Percentiles rank a stretch among this genome's conserved stretches.
Conservation (phyloP, 2,888 invertebrate species). For the Napeogenes inachia region DNA sequence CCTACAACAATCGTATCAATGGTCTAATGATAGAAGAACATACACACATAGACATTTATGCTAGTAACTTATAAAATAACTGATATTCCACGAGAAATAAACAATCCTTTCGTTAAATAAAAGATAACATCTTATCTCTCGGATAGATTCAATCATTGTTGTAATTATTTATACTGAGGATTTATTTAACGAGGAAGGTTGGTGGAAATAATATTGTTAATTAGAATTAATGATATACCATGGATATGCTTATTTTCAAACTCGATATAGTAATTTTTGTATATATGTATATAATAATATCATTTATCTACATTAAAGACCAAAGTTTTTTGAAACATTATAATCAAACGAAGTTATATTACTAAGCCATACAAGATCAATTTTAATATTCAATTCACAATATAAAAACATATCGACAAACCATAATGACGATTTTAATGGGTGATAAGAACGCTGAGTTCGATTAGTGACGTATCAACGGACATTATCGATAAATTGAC, state of each 20-base stretch:
- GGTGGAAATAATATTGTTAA: no score
- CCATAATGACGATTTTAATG: constrained; percentile 66
- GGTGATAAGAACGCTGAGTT: constrained; percentile 62
- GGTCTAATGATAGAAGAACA: no score
- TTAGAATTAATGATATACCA: no score
- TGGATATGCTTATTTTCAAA: neutral
- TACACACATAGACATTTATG: no score
- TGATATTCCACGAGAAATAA: neutral
- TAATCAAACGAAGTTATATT: no score
- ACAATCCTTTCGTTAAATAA: constrained; percentile 11
- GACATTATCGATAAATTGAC: constrained; percentile 68
- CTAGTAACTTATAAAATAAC: no score
- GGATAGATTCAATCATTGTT: constrained; percentile 14
- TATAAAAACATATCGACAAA: constrained; percentile 38
- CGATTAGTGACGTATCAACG: constrained; percentile 68
- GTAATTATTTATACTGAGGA: constrained; percentile 13
- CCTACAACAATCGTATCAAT: no score
- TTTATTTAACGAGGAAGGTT: neutral
- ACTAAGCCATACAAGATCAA: neutral
- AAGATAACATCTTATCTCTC: constrained; percentile 9
- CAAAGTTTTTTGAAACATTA: no score
- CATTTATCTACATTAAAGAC: no score
- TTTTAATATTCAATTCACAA: constrained; percentile 34
- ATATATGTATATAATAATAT: no score
- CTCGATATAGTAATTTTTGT: neutral